Percentiles rank a stretch among this genome's conserved stretches.
Conservation (phyloP, 2,888 invertebrate genomes). For the Cantharis rustica region DNA sequence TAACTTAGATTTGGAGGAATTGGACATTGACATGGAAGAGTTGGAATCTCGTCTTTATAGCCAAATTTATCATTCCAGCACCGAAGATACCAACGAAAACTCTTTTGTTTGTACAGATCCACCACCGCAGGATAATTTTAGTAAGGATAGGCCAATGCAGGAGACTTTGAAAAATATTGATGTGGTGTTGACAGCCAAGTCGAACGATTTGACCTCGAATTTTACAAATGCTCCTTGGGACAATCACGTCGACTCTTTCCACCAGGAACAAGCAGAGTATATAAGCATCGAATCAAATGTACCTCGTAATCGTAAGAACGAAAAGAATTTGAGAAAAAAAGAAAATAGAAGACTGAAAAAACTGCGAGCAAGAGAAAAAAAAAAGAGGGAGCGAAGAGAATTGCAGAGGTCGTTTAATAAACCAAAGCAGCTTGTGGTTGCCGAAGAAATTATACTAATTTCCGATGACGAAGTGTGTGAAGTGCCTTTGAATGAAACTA, state of each 20-base stretch:
- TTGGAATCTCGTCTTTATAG: constrained; percentile 49
- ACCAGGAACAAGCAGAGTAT: neutral
- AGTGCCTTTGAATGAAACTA: neutral
- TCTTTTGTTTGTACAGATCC: neutral
- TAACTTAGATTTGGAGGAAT: constrained; percentile 19
- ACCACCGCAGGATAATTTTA: neutral
- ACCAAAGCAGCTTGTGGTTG: neutral
- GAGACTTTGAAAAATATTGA: neutral
- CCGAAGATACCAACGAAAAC: neutral
- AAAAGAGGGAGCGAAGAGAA: neutral
- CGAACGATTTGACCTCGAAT: constrained; percentile 5
- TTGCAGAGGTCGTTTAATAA: neutral
- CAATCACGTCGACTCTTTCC: neutral
- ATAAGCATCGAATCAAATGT: neutral
- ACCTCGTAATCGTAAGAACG: neutral
- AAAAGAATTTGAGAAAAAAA: neutral
- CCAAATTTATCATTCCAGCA: constrained; percentile 44
- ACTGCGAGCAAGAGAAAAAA: neutral
- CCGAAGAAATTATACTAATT: neutral
- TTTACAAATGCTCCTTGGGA: no score
- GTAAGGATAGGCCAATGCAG: neutral
- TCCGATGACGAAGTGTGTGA: neutral
- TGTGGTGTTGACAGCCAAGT: neutral
- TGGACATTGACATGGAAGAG: constrained; percentile 46
- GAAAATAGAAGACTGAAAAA: neutral